Evolutionary conservation across 2,888 invertebrate genomes (phyloP).

Genomic region (Hemithea aestivaria): DNA sequence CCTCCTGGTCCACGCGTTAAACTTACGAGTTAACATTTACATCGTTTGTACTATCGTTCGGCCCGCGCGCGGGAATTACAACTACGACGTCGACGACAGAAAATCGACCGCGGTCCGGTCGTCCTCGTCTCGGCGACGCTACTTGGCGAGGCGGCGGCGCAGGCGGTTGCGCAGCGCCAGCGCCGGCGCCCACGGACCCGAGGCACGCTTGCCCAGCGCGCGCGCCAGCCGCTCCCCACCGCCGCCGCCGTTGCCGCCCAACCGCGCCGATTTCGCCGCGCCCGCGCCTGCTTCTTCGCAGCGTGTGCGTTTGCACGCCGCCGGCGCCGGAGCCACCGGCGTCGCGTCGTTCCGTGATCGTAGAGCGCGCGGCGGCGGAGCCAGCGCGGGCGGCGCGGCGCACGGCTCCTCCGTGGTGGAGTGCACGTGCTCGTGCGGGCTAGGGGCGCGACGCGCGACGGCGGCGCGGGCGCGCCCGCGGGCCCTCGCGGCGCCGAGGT

Average conservation of each 20-base stretch:
- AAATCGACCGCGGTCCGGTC: conserved; percentile 59
- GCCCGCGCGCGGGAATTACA: conserved; percentile 9
- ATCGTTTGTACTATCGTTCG: conserved; percentile 71
- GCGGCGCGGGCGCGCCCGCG: conserved; percentile 52
- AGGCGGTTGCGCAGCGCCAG: conserved; percentile 65
- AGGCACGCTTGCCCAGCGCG: conserved; percentile 47
- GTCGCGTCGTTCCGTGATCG: conserved; percentile 46
- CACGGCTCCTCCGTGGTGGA: conserved; percentile 44
- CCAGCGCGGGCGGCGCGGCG: conserved; percentile 34
- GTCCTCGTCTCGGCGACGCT: conserved; percentile 33
- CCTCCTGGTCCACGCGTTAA: conserved; percentile 71
- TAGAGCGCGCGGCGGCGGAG: conserved; percentile 37
- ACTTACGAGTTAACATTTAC: conserved; percentile 67
- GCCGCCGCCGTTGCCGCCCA: conserved; percentile 28
- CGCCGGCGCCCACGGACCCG: conserved; percentile 65
- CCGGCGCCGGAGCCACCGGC: conserved; percentile 16
- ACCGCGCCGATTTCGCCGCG: conserved; percentile 25
- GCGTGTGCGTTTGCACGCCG: conserved; percentile 32
- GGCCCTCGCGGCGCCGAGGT: conserved; percentile 56
- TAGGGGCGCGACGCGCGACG: conserved; percentile 32
- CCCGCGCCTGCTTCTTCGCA: conserved; percentile 28
- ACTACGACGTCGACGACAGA: conserved; percentile 50
- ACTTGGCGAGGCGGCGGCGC: conserved; percentile 65
- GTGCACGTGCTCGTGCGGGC: conserved; percentile 50
- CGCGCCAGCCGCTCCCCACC: conserved; percentile 40